Conservation (phyloP, 2,888 invertebrate genomes). For the Drosophila vallismaia region DNA sequence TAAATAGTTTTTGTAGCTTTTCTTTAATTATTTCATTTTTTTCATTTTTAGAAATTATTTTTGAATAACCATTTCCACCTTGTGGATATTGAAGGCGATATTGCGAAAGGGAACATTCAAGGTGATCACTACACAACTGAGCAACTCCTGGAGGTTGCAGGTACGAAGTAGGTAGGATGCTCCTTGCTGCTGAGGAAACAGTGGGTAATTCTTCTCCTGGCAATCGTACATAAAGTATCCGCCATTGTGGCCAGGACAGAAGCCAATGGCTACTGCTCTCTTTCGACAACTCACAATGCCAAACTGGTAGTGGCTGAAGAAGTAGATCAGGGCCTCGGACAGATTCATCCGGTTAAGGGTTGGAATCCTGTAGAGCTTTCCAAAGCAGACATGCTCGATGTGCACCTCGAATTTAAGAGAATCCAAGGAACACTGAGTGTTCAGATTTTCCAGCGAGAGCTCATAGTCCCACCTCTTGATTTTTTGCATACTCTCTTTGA, state of each 20-base stretch:
- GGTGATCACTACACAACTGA: slow-evolving; percentile 87
- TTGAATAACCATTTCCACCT: slow-evolving; percentile 69
- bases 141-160: slow-evolving; percentile 86
- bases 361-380: slow-evolving; percentile 85
- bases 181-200: slow-evolving; percentile 86
- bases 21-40: neutral
- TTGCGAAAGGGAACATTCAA: slow-evolving; percentile 86
- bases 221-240: slow-evolving; percentile 89
- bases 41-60: neutral
- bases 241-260: slow-evolving; percentile 72
- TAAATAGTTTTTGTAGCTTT: neutral
- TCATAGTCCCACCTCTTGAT: slow-evolving; percentile 86
- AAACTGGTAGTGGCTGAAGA: slow-evolving; percentile 85
- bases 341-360: slow-evolving; percentile 86
- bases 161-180: slow-evolving; percentile 87
- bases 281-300: slow-evolving; percentile 86
- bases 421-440: slow-evolving; percentile 85
- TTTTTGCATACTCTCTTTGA: slow-evolving; percentile 84
- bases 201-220: slow-evolving; percentile 86
- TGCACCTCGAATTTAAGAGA: slow-evolving; percentile 86
- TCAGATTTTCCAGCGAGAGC: slow-evolving; percentile 86
- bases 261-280: slow-evolving; percentile 86
- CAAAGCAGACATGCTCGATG: slow-evolving; percentile 86
- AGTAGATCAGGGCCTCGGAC: slow-evolving; percentile 86
- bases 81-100: slow-evolving; percentile 85